Conservation (phyloP, 2,888 invertebrate genomes). For the Aphrophora alni region DNA sequence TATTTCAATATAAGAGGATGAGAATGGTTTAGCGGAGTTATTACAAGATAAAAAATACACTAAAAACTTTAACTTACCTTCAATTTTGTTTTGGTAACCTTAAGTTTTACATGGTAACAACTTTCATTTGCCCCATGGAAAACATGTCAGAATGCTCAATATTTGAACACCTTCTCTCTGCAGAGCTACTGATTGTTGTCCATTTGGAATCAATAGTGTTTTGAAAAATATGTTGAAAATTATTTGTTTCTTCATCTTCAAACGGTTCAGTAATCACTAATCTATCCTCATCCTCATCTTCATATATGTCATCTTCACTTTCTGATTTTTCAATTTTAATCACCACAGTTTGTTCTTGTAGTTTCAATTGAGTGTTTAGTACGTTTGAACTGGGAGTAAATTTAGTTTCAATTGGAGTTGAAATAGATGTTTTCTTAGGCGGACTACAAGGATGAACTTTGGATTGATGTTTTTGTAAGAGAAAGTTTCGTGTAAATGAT, state of each 20-base stretch:
- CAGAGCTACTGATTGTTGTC: conserved; percentile 3
- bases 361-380: background rate
- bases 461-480: conserved; percentile 57
- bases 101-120: conserved; percentile 18
- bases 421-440: conserved; percentile 35
- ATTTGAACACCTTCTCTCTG: conserved; percentile 22
- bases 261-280: conserved; percentile 26
- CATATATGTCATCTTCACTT: conserved; percentile 22
- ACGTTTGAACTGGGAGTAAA: background rate
- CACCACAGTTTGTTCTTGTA: background rate
- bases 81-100: background rate
- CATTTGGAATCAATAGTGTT: conserved; percentile 19
- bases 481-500: conserved; percentile 57
- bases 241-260: conserved; percentile 17
- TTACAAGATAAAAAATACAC: no score
- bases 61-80: background rate
- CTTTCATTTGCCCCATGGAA: conserved; percentile 17
- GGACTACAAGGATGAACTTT: conserved; percentile 53
- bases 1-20: no score
- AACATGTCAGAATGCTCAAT: conserved; percentile 28
- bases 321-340: background rate
- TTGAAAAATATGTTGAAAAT: background rate
- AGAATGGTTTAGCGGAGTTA: no score
- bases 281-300: conserved; percentile 32
- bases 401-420: background rate